phyloP scores from a whole-genome alignment of 2,797 vertebrate genomes.

The Syndactyla subalaris region DNA sequence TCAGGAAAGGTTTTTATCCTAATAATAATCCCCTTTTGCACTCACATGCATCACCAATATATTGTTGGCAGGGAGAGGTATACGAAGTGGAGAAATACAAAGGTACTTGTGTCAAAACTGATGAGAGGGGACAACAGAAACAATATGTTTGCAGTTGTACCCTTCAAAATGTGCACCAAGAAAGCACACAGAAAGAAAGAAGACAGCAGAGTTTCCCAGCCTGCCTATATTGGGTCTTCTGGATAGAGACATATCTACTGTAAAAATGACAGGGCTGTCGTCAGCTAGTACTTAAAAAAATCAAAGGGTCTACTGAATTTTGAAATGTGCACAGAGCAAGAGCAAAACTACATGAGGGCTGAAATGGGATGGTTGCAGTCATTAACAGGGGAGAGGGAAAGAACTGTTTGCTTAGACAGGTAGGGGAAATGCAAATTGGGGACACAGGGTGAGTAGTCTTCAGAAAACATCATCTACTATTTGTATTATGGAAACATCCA shows the following conservation, averaged over 20 bases:
- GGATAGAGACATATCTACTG: neutral
- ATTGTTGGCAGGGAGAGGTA: neutral
- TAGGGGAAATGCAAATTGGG: fast-evolving
- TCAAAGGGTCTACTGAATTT: neutral
- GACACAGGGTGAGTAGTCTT: neutral
- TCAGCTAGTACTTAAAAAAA: neutral
- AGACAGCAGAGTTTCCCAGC: neutral
- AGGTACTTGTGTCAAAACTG: neutral
- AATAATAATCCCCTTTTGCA: neutral
- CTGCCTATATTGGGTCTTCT: neutral
- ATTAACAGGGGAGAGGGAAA: neutral
- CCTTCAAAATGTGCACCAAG: neutral
- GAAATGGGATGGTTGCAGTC: neutral
- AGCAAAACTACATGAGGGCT: neutral
- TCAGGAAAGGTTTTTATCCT: neutral
- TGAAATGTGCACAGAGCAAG: neutral
- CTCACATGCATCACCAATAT: neutral
- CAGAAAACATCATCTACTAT: neutral
- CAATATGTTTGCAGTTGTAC: neutral
- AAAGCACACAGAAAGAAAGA: neutral
- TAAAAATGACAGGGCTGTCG: neutral
- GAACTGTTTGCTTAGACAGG: neutral
- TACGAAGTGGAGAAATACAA: neutral
- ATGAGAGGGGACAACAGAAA: neutral
- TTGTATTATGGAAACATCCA: neutral